phyloP scores from a whole-genome alignment of 2,113 vertebrate genomes.

The Hypomesus transpacificus region DNA sequence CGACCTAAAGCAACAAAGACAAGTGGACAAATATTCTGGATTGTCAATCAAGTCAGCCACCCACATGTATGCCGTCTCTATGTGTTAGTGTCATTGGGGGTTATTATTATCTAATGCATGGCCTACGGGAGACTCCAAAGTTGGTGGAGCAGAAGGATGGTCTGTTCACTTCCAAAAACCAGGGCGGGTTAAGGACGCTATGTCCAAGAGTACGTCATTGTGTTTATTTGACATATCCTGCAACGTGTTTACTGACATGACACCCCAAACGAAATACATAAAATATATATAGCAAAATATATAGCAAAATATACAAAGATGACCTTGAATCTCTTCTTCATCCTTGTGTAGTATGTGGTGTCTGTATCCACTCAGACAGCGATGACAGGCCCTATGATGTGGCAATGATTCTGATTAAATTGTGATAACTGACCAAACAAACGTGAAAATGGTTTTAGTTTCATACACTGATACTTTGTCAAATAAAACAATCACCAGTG shows the following conservation, averaged over 20 bases:
- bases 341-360: not conserved
- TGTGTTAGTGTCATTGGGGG: constrained; percentile 24
- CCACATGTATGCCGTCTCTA: constrained; percentile 34
- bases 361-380: not conserved
- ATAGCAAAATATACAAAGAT: not conserved
- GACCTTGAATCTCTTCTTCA: not conserved
- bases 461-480: no score
- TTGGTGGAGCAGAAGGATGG: no score
- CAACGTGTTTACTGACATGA: no score
- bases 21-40: constrained; percentile 16
- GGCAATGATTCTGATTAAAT: no score
- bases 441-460: no score
- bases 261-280: not conserved
- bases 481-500: no score
- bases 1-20: constrained; percentile 16
- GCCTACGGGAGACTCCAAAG: not conserved
- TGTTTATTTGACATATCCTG: no score
- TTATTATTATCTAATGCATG: constrained; percentile 20
- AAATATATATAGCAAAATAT: not conserved
- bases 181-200: no score
- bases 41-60: constrained; percentile 27
- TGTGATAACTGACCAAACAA: no score
- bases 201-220: no score
- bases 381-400: no score
- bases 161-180: no score